phyloP scores from a whole-genome alignment of 2,888 invertebrate species.

The Cephus rjabovi region DNA sequence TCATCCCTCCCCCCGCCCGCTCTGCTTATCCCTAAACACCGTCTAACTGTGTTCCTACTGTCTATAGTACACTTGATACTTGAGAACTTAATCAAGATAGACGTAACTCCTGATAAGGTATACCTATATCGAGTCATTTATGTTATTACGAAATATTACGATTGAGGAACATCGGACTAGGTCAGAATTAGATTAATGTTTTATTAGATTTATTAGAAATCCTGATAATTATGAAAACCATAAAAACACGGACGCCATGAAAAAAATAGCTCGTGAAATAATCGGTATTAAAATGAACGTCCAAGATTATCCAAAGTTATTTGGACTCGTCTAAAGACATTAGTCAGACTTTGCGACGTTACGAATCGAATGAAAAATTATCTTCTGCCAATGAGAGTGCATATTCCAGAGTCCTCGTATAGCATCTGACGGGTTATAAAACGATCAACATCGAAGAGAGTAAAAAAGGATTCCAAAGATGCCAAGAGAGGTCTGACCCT shows the following conservation, averaged over 20 bases:
- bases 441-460: neutral
- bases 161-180: neutral
- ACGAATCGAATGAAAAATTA: neutral
- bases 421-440: neutral
- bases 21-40: conserved; percentile 33
- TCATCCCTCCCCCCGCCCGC: conserved; percentile 5
- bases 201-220: neutral
- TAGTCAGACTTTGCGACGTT: neutral
- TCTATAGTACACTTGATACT: neutral
- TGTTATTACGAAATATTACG: neutral
- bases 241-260: neutral
- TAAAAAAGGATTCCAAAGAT: neutral
- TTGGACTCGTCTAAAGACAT: neutral
- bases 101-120: neutral
- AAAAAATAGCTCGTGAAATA: neutral
- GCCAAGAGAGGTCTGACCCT: neutral
- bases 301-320: neutral
- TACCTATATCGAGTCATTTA: neutral
- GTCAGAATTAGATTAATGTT: neutral
- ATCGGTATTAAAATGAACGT: too few species aligned
- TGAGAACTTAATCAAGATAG: neutral
- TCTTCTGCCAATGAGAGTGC: conserved; percentile 26
- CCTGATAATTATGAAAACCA: too few species aligned
- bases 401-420: conserved; percentile 5
- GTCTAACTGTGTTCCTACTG: neutral